phyloP scores from a whole-genome alignment of 2,113 vertebrate species.

The Spilogale gracilis region DNA sequence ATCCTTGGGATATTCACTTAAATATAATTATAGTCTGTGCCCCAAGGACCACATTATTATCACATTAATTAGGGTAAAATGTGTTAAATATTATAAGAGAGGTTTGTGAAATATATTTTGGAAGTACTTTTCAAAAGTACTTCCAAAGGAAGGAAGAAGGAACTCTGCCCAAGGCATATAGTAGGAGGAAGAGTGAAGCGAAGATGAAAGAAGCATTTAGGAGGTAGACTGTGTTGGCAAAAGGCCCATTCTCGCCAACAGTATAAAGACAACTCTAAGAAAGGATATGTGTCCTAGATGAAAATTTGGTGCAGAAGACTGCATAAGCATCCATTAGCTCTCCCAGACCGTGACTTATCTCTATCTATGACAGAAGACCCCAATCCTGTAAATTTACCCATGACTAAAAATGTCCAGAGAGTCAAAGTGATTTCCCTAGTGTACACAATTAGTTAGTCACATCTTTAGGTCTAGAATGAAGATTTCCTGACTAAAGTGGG shows the following conservation, averaged over 20 bases:
- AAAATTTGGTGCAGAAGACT: not conserved
- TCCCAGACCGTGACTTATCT: not conserved
- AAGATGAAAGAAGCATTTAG: not conserved
- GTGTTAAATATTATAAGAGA: not conserved
- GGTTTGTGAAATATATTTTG: not conserved
- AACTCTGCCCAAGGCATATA: not conserved
- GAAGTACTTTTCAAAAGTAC: not conserved
- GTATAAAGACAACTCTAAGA: not conserved
- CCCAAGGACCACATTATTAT: not conserved
- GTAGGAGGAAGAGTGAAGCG: not conserved
- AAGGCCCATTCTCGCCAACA: not conserved
- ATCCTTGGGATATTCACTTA: not conserved
- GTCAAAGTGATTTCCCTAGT: not conserved
- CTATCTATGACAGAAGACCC: not conserved
- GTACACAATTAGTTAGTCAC: not conserved
- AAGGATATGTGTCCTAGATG: not conserved
- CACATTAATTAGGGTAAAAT: not conserved
- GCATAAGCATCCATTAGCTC: not conserved
- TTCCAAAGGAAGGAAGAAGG: not conserved
- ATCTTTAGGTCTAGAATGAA: not conserved
- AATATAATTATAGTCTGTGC: not conserved
- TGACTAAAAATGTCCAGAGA: constrained; percentile 15
- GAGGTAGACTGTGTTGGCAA: not conserved
- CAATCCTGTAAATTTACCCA: not conserved
- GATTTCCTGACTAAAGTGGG: not conserved